A percentile compares a stretch with the other conserved stretches of the same genome.
Evolutionary conservation across 2,797 vertebrate genomes (phyloP).

Genomic region (Scleropages formosus): DNA sequence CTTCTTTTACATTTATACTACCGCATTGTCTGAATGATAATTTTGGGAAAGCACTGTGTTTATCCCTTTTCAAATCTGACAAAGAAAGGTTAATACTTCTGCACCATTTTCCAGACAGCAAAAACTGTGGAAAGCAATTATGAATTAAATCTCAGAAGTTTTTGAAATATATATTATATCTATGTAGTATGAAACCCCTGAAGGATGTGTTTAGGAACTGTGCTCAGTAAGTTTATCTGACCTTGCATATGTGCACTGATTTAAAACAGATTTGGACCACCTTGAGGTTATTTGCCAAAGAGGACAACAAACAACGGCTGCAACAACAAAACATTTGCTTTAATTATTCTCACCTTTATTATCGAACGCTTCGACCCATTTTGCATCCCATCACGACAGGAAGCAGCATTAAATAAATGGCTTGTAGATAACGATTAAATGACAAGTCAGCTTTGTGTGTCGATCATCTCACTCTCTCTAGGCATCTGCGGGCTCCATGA

Average conservation of each 20-base stretch:
- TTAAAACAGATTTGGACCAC: not conserved
- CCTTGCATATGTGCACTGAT: not conserved
- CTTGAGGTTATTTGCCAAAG: not conserved
- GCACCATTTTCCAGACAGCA: not conserved
- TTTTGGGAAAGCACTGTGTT: constrained; percentile 82
- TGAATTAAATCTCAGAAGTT: too few relatives aligned
- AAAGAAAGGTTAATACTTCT: constrained; percentile 12
- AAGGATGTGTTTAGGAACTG: constrained; percentile 1
- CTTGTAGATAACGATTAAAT: constrained; percentile 27
- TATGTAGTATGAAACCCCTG: not conserved
- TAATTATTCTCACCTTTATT: constrained; percentile 22
- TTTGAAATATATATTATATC: not conserved
- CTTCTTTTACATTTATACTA: constrained; percentile 73
- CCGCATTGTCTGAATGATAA: constrained; percentile 82
- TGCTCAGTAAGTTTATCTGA: constrained; percentile 5
- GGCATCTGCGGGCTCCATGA: constrained; percentile 33
- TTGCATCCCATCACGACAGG: constrained; percentile 19
- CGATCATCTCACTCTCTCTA: constrained; percentile 21
- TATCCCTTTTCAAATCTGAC: constrained; percentile 68
- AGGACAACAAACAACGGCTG: constrained; percentile 16
- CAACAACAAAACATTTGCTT: not conserved
- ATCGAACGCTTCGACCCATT: constrained; percentile 4
- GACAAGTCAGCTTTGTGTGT: constrained; percentile 21
- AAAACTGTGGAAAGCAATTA: not conserved
- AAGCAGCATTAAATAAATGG: constrained; percentile 17